Percentiles rank a stretch among this genome's conserved stretches.
Conservation (phyloP, 2,888 invertebrate genomes). For the Tridacna crocea region DNA sequence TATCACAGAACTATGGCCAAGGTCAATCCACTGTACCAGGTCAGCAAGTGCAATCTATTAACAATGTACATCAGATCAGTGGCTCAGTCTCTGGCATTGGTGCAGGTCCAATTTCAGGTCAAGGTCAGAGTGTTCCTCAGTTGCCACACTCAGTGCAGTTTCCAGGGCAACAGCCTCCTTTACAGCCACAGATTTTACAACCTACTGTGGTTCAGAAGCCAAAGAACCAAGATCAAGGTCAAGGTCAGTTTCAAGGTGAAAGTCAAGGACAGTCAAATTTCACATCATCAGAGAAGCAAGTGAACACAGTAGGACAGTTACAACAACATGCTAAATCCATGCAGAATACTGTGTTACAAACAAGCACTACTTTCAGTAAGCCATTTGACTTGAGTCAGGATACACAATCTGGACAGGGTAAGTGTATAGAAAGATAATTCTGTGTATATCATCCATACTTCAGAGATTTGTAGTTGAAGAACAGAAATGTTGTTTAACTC, state of each 20-base stretch:
- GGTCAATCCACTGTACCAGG: background rate
- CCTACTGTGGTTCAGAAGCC: conserved; percentile 19
- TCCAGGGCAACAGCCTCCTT: conserved; percentile 30
- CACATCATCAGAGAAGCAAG: background rate
- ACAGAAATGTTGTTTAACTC: no score
- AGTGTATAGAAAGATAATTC: no score
- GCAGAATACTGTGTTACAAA: no score
- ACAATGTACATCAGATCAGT: no score
- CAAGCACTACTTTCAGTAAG: no score
- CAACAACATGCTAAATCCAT: no score
- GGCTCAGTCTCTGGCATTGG: background rate
- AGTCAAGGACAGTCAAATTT: conserved; percentile 44
- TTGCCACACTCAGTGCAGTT: background rate
- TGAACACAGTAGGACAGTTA: no score
- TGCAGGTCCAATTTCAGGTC: conserved; percentile 31
- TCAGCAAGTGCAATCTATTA: background rate
- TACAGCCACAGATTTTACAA: conserved; percentile 53
- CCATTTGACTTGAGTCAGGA: no score
- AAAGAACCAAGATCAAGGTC: conserved; percentile 22
- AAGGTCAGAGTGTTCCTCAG: conserved; percentile 29
- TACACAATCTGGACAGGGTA: no score
- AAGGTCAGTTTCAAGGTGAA: conserved; percentile 24
- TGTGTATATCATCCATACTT: no score
- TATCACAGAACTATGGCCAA: background rate
- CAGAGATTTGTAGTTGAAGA: no score